Conservation (phyloP, 2,888 invertebrate species). For the Anagyrus pseudococci region DNA sequence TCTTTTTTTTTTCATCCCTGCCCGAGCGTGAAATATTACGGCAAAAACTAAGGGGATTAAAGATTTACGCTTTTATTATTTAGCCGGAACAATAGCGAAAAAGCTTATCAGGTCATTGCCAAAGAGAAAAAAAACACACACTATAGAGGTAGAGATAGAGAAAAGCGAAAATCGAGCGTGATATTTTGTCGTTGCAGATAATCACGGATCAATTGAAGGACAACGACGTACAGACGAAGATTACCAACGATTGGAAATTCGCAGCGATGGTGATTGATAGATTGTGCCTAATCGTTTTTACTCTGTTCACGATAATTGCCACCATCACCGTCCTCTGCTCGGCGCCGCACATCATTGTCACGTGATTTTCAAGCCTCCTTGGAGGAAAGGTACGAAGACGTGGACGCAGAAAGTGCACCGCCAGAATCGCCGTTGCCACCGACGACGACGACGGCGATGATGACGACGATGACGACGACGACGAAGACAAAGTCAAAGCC, state of each 20-base stretch:
- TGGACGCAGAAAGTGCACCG: slow-evolving; percentile 45
- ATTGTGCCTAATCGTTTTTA: slow-evolving; percentile 99
- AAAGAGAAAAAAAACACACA: too few relatives aligned
- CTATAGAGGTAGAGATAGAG: too few relatives aligned
- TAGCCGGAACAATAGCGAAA: background rate
- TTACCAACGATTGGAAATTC: slow-evolving; percentile 99
- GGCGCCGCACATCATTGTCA: slow-evolving; percentile 95
- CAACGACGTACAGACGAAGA: slow-evolving; percentile 92
- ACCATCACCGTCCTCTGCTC: slow-evolving; percentile 96
- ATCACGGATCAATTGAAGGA: slow-evolving; percentile 85
- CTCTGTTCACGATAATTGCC: slow-evolving; percentile 96
- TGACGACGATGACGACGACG: background rate
- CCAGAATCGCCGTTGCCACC: slow-evolving; percentile 45
- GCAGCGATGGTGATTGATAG: slow-evolving; percentile 99
- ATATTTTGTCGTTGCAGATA: slow-evolving; percentile 56
- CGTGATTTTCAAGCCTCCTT: slow-evolving; percentile 63
- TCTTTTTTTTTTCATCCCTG: background rate
- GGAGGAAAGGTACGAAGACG: slow-evolving; percentile 23
- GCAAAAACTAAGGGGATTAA: background rate
- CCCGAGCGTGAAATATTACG: background rate
- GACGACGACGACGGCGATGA: background rate
- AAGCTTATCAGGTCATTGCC: too few relatives aligned
- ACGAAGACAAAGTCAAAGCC: too few relatives aligned
- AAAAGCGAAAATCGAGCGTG: background rate
- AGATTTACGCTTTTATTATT: background rate